Base-by-base conservation (phyloP, 2,113 vertebrate genomes). In the Lophotis ruficrista region DNA sequence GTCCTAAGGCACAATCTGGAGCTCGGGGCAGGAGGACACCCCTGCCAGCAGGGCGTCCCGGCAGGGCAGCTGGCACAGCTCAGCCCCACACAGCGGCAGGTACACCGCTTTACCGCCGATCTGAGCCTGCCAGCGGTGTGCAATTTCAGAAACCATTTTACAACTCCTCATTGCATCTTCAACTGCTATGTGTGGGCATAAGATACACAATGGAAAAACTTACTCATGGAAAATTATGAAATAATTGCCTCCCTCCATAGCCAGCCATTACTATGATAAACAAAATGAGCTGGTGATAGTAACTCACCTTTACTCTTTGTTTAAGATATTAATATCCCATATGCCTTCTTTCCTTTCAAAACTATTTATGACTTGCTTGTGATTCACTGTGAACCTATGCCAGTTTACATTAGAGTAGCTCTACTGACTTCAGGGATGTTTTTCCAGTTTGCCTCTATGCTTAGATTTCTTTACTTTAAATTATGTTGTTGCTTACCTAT, bases 221-320 rank as follows among this genome's bases (percentile, higher is more conserved):
- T 80, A 73, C 41, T 82, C 48, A 31, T 69, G 61, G 83, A 57
- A 87, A 95, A 83, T 35, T 69, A 92, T 81, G 50, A 95, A 95
- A 87, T 58, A 78, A 89, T 93, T 91, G 89, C 58, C 71, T 64
- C 38, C 37, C 35, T 95, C 33, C 65, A 33, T 48, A 72, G 10
- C 58, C 83, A 93, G 65, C 95, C 89, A 88, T 78, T 83, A 77
- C 16, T 79, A 47, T 37, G 33, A 71, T 76, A 94, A 95, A 93
- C 62, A 92, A 87, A 95, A 72, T 30, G 41, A 94, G 19, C 28
- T 38, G 84, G 28, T n/a, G 72, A 95, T 89, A 93, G 70, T 69
- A 97, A 92, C 30, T 96, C 56, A 94, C 90, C 88, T 92, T 93
- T 95, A 76, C 43, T 83, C 60, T 23, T 85, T 95, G 72, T 66